Evolutionary conservation across 2,888 invertebrate genomes (phyloP), one percentile per base, ranked within the genome.

Genomic region (Apamea anceps): DNA sequence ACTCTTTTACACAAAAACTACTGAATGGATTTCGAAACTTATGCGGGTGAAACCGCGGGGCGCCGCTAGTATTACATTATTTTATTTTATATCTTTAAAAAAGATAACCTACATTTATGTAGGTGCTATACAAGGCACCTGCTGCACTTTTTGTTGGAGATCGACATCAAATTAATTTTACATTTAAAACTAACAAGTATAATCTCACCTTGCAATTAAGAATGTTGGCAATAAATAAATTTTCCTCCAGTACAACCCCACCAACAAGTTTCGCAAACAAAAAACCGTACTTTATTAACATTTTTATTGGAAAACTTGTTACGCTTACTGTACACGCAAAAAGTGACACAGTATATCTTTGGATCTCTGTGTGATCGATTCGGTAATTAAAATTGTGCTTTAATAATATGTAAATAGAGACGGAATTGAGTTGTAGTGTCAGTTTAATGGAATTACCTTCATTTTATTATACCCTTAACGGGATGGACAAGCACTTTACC

Each of bases 251-350:
- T 76, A 88, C 83, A 82, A 71, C 70, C 5, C 65, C 72, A 83
- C 82, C 85, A 85, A 80, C 77, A 82, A 83, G 79, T 79, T 72
- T 83, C 66, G 75, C 75, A n/a, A 74, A 84, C 80, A 85, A 85
- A 84, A 79, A 81, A 71, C 70, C 13, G 25, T 74, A 42, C 72
- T 80, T 79, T 90, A 90, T 90, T 88, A 82, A 87, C 90, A 90
- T 90, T 88, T 90, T 90, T 87, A 90, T 90, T 89, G 85, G 90
- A 82, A 89, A 87, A 84, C 86, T 79, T 88, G 88, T 79, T 88
- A 65, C 66, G 74, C 67, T 81, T 68, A 84, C 85, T 80, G 89
- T 89, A 89, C 83, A 2, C 54, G 79, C 67, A 80, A 84, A 86
- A 87, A 80, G 42, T 37, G 71, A 81, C 79, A 42, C 78, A 67